Evolutionary conservation across 2,888 invertebrate genomes (phyloP), one percentile per base, ranked within the genome.

Genomic region (Creontiades dilutus): DNA sequence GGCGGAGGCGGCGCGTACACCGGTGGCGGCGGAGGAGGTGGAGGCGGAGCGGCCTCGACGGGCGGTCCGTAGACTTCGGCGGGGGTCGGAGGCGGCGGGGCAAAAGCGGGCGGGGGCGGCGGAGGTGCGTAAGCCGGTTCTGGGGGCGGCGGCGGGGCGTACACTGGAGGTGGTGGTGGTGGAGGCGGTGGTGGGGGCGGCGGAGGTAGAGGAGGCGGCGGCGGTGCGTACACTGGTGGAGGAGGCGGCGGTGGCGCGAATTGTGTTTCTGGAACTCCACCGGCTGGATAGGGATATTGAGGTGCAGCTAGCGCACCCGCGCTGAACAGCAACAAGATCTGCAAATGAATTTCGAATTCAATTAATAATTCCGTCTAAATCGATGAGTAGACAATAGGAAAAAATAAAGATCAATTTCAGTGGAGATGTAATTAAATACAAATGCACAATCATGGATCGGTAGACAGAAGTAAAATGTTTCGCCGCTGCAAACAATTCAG

Each of bases 21-120:
- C n/a, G 88, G 88, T 28, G 88, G 88, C n/a, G 85, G 85, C 9
- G 88, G 88, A 16, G 75, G 78, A 11, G 87, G 76, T 75, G 75
- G 68, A 13, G 85, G 85, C n/a, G n/a, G n/a, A n/a, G n/a, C n/a
- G n/a, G n/a, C n/a, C n/a, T n/a, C n/a, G n/a, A n/a, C n/a, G 52
- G 84, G 84, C 7, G 84, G 84, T 12, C 48, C 86, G 55, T 37
- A 75, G 19, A 86, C 86, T 47, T 7, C 12, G 55, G 85, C 23
- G 85, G 85, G 5, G n/a, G n/a, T n/a, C n/a, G n/a, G n/a, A n/a
- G n/a, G n/a, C n/a, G 86, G 86, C 14, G 86, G 37, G 3, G 68
- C 61, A 9, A 13, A 13, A 37, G 28, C 68, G 7, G 86, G 86
- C 13, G 88, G 88, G n/a, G 88, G 88, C 23, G 87, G 87, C 1